Evolutionary conservation across 2,797 vertebrate genomes (phyloP).

Genomic region (Smutsia gigantea): DNA sequence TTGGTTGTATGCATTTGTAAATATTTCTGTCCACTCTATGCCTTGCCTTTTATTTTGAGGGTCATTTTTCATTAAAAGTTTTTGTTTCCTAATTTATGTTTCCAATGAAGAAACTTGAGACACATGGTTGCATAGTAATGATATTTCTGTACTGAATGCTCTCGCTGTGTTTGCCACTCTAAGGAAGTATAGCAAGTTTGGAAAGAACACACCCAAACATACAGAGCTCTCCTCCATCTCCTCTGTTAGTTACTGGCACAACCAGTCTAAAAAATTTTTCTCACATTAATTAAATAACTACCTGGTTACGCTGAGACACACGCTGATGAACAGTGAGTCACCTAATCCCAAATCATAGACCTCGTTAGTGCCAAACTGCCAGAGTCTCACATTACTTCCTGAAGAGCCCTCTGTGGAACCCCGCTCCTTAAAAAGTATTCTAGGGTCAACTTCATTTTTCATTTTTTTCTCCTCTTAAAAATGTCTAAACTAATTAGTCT

Average conservation of each 20-base stretch:
- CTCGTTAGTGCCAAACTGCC: neutral
- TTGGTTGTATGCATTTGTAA: neutral
- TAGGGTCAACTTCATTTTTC: neutral
- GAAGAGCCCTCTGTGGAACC: neutral
- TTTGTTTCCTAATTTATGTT: constrained; percentile 25
- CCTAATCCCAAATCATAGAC: neutral
- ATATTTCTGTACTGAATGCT: neutral
- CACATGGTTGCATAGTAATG: neutral
- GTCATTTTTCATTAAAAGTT: neutral
- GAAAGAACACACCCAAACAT: neutral
- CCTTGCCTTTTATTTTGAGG: constrained; percentile 29
- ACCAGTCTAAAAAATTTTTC: neutral
- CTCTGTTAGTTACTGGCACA: neutral
- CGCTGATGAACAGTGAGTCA: neutral
- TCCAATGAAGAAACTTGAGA: neutral
- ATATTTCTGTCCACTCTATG: neutral
- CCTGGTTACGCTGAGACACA: constrained; percentile 1
- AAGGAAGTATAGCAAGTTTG: neutral
- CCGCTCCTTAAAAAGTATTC: constrained; percentile 7
- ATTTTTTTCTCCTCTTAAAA: neutral
- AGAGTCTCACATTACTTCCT: neutral
- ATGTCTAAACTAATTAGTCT: neutral
- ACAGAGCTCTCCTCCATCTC: neutral
- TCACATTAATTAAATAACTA: neutral
- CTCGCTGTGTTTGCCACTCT: neutral